Conservation (phyloP, 2,888 invertebrate species). For the Acholoe squamosa region DNA sequence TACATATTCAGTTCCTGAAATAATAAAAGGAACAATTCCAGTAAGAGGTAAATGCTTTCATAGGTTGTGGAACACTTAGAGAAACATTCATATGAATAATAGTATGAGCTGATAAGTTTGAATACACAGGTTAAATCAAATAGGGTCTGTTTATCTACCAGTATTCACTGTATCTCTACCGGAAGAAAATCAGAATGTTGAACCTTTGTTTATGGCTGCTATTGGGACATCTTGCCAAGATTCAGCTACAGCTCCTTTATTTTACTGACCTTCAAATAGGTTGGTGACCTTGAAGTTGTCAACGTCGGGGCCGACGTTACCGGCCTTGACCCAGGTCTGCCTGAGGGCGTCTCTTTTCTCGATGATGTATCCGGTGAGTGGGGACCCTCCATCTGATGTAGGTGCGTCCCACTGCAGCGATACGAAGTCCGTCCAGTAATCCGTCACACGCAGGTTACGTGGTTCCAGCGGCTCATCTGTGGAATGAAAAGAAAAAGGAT, state of each 20-base stretch:
- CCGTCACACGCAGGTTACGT: constrained; percentile 75
- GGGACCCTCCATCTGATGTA: constrained; percentile 81
- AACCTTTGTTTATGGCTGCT: too few species aligned
- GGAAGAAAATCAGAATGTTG: too few species aligned
- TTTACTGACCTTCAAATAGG: constrained; percentile 59
- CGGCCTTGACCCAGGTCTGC: constrained; percentile 70
- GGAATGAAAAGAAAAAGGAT: too few species aligned
- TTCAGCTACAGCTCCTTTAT: background rate
- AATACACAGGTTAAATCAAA: too few species aligned
- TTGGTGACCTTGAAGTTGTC: constrained; percentile 69
- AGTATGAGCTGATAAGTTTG: too few species aligned
- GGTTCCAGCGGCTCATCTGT: constrained; percentile 73
- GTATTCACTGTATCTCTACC: too few species aligned
- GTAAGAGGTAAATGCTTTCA: too few species aligned
- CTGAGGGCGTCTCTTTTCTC: constrained; percentile 74
- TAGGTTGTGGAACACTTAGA: too few species aligned
- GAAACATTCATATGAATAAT: too few species aligned
- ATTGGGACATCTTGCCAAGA: too few species aligned
- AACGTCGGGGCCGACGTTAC: constrained; percentile 68
- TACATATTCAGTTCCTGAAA: constrained; percentile 90
- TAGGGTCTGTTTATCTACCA: too few species aligned
- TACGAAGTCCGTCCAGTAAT: constrained; percentile 76
- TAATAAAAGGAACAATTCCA: constrained; percentile 83
- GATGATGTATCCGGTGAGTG: constrained; percentile 79
- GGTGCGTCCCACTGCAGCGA: constrained; percentile 83